phyloP scores from a whole-genome alignment of 2,888 invertebrate species.

The Ochropacha duplaris region DNA sequence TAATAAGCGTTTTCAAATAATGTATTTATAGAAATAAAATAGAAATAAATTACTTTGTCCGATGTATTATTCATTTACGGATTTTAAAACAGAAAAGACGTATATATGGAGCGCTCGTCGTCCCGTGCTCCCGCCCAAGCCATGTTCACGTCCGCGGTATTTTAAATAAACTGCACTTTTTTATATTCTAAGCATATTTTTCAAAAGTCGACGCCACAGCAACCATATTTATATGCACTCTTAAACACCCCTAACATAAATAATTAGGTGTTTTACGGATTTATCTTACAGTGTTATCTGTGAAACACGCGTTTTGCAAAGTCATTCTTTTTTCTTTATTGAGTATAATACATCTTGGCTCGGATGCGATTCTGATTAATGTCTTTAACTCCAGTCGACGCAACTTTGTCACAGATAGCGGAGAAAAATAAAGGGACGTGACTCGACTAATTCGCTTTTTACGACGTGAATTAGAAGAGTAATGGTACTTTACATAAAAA shows the following conservation, averaged over 20 bases:
- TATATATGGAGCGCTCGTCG: constrained; percentile 37
- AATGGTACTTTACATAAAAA: constrained; percentile 38
- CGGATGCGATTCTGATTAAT: constrained; percentile 80
- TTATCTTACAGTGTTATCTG: constrained; percentile 72
- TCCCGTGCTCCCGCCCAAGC: constrained; percentile 67
- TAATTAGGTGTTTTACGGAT: constrained; percentile 79
- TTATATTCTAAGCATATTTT: constrained; percentile 63
- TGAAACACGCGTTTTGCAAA: constrained; percentile 79
- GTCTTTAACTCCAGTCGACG: constrained; percentile 65
- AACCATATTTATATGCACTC: constrained; percentile 66
- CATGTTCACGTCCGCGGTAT: constrained; percentile 66
- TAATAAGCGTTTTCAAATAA: neutral
- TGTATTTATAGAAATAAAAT: no score
- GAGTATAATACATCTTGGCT: constrained; percentile 79
- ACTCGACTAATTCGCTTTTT: constrained; percentile 76
- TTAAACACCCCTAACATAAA: constrained; percentile 80
- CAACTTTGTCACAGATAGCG: constrained; percentile 79
- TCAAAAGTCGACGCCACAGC: constrained; percentile 46
- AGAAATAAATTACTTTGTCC: constrained; percentile 5
- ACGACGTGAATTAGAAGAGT: constrained; percentile 48
- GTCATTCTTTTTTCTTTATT: constrained; percentile 80
- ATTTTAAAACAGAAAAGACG: constrained; percentile 62
- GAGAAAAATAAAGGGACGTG: constrained; percentile 80
- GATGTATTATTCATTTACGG: constrained; percentile 56
- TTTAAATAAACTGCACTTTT: constrained; percentile 72